These are phyloP conservation scores for Asarcornis scutulata DNA, from an alignment of 2,113 vertebrate species.

Conservation along the genomic window DNA sequence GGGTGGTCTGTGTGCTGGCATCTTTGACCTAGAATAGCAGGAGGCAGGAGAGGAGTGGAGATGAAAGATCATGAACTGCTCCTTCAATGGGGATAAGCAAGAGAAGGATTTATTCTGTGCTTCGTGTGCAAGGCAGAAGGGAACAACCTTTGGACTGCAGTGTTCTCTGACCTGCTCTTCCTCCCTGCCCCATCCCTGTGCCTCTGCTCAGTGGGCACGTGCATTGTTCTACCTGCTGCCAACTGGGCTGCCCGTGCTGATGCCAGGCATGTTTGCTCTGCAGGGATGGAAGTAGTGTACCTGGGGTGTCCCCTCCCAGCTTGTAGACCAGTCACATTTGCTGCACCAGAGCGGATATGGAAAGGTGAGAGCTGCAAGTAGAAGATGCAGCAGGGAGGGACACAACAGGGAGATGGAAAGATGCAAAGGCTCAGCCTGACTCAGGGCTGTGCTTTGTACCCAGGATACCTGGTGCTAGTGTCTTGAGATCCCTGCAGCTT, in stretches of 20 bases:
- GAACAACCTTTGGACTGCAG: not conserved
- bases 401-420: not conserved
- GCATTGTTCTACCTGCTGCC: not conserved
- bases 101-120: not conserved
- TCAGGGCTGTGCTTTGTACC: not conserved
- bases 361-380: not conserved
- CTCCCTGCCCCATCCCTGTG: not conserved
- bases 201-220: rapidly evolving
- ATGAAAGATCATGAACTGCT: not conserved
- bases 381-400: not conserved
- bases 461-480: not conserved
- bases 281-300: not conserved
- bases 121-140: not conserved
- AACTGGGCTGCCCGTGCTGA: not conserved
- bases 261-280: not conserved
- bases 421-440: not conserved
- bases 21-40: conserved; percentile 38
- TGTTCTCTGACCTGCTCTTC: not conserved
- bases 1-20: conserved; percentile 56
- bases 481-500: not conserved
- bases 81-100: rapidly evolving
- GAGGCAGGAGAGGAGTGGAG: not conserved
- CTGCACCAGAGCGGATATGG: not conserved
- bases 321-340: not conserved
- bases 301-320: not conserved